Evolutionary conservation across 2,797 vertebrate genomes (phyloP).

Genomic region (Lophius americanus): DNA sequence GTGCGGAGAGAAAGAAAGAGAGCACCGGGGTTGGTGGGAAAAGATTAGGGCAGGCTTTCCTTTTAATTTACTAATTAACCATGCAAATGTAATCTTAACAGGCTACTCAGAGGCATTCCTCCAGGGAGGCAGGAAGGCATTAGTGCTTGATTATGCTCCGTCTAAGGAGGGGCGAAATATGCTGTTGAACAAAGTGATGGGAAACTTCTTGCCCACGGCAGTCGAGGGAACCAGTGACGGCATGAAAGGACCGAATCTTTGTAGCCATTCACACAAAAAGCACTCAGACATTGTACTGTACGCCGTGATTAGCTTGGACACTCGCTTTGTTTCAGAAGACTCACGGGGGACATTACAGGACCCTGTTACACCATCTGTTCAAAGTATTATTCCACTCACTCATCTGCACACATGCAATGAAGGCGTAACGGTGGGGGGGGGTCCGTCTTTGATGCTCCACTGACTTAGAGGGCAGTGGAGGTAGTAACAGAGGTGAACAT

Average conservation of each 20-base stretch:
- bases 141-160: slow-evolving; percentile 81
- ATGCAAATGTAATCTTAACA: slow-evolving; percentile 89
- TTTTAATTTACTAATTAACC: slow-evolving; percentile 88
- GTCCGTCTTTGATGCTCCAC: no score
- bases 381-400: no score
- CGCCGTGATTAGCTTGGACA: slow-evolving; percentile 25
- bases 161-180: slow-evolving; percentile 71
- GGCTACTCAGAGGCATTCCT: slow-evolving; percentile 82
- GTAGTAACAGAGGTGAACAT: no score
- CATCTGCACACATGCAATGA: no score
- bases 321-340: slow-evolving; percentile 30
- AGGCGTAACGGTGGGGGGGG: no score
- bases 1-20: slow-evolving; percentile 22
- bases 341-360: not conserved
- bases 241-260: slow-evolving; percentile 23
- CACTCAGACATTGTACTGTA: slow-evolving; percentile 12
- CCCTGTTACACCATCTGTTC: no score
- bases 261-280: slow-evolving; percentile 25
- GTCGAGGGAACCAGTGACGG: slow-evolving; percentile 45
- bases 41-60: slow-evolving; percentile 78
- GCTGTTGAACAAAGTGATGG: slow-evolving; percentile 72
- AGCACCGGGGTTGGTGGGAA: slow-evolving; percentile 72
- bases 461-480: no score
- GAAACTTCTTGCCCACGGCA: slow-evolving; percentile 64
- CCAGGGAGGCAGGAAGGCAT: slow-evolving; percentile 77